A percentile compares a stretch with the other conserved stretches of the same genome.
phyloP scores from a whole-genome alignment of 1,140 invertebrate genomes.

The Stegodyphus mimosarum region DNA sequence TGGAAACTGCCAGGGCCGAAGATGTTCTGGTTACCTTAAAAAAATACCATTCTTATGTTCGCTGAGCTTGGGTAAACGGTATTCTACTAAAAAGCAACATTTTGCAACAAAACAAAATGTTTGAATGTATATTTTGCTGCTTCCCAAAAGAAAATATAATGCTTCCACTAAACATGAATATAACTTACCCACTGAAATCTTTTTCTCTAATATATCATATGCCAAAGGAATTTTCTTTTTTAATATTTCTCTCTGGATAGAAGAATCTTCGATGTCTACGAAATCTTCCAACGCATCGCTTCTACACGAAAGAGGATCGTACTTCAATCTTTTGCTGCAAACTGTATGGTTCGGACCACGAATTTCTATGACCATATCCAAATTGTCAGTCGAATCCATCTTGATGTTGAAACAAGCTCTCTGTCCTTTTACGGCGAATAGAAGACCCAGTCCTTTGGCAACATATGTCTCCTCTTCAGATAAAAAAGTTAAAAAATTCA shows the following conservation, averaged over 20 bases:
- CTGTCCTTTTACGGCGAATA: conserved; percentile 61
- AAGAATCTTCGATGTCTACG: not conserved
- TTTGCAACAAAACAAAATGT: too few species aligned
- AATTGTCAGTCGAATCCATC: conserved; percentile 5
- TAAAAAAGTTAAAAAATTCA: not conserved
- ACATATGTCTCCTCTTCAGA: conserved; percentile 11
- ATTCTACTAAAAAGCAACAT: too few species aligned
- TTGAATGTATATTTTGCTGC: too few species aligned
- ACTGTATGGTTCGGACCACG: conserved; percentile 56
- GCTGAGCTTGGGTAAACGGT: too few species aligned
- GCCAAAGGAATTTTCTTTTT: conserved; percentile 12
- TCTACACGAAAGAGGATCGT: not conserved
- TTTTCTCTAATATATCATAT: not conserved
- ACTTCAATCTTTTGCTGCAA: conserved; percentile 40
- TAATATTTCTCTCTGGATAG: not conserved
- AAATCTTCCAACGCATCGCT: not conserved
- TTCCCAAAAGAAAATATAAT: too few species aligned
- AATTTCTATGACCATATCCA: conserved; percentile 62
- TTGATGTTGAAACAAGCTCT: conserved; percentile 61
- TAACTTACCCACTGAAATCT: conserved; percentile 1
- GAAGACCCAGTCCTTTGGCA: conserved; percentile 62
- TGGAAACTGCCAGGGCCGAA: too few species aligned
- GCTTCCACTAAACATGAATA: too few species aligned
- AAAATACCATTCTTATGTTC: too few species aligned
- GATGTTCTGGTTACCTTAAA: too few species aligned